Evolutionary conservation across 1,140 invertebrate species (phyloP).

Genomic region (Diplogasteroides magnus): DNA sequence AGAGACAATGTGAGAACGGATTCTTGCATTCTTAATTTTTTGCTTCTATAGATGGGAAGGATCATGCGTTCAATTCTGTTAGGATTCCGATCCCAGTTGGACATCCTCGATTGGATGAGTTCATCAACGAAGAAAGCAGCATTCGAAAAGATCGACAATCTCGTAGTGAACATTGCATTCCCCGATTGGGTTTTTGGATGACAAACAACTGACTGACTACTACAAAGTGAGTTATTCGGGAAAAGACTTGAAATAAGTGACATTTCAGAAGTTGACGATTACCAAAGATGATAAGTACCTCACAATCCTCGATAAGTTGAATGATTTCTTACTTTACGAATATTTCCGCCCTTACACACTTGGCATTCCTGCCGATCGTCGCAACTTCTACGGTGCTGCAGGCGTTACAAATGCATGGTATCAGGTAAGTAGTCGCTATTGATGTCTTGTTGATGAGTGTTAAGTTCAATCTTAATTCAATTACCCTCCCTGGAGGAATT

Average conservation of each 20-base stretch:
- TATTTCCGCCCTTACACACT: not conserved
- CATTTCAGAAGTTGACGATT: not conserved
- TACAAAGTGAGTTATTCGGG: slow-evolving; percentile 5
- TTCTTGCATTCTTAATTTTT: not conserved
- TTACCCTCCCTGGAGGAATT: slow-evolving; percentile 25
- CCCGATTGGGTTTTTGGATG: slow-evolving; percentile 24
- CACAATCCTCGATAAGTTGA: not conserved
- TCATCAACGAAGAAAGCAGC: slow-evolving; percentile 12
- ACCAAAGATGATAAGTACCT: not conserved
- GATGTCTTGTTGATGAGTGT: not conserved
- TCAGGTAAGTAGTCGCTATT: slow-evolving; percentile 1
- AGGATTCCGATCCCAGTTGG: slow-evolving; percentile 5
- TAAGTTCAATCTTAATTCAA: slow-evolving; percentile 23
- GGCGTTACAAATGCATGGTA: slow-evolving; percentile 19
- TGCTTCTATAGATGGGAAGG: not conserved
- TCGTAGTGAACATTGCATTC: slow-evolving; percentile 33
- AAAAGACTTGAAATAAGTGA: slow-evolving; percentile 1
- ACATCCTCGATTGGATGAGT: slow-evolving; percentile 30
- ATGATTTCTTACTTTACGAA: not conserved
- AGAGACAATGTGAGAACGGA: not conserved
- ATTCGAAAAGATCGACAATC: slow-evolving; percentile 26
- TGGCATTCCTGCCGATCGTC: slow-evolving; percentile 1
- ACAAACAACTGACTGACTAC: slow-evolving; percentile 10
- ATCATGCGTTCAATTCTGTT: not conserved
- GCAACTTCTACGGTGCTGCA: slow-evolving; percentile 8